Conservation (phyloP, 2,888 invertebrate genomes). For the Campoplex nolae region DNA sequence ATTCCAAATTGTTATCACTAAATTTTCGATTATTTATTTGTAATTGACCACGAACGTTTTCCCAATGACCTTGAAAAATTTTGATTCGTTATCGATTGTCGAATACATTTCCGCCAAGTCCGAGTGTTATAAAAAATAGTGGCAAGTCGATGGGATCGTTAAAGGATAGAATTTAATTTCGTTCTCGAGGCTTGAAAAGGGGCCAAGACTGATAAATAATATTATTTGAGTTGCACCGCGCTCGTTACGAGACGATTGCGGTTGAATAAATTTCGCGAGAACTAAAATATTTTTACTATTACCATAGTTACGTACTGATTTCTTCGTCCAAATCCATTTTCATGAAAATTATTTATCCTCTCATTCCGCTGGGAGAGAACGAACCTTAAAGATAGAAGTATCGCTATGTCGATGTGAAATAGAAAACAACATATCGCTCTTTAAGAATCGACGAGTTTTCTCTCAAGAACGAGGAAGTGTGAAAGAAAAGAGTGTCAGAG, state of each 20-base stretch:
- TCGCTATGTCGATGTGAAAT: not conserved
- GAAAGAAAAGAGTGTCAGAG: not conserved
- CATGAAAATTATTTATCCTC: not conserved
- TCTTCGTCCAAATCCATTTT: not conserved
- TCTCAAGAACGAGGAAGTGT: not conserved
- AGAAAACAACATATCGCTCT: slow-evolving; percentile 4
- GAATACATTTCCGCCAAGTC: no score
- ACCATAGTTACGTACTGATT: not conserved
- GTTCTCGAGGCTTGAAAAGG: not conserved
- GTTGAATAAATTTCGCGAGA: not conserved
- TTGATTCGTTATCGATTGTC: no score
- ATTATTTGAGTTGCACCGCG: not conserved
- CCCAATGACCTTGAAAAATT: no score
- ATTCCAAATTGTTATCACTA: no score
- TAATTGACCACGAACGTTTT: no score
- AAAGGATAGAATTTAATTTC: not conserved
- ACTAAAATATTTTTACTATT: not conserved
- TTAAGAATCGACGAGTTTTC: slow-evolving; percentile 9
- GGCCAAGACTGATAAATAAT: not conserved
- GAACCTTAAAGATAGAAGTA: not conserved
- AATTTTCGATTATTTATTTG: no score
- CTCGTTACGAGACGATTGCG: not conserved
- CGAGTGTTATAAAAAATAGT: not conserved
- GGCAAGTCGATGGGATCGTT: not conserved
- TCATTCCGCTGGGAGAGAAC: not conserved